A percentile compares a stretch with the other conserved stretches of the same genome.
Conservation (phyloP, 37 sponge, comb jelly and placozoan genomes). For the Lycopodina hypogea region DNA sequence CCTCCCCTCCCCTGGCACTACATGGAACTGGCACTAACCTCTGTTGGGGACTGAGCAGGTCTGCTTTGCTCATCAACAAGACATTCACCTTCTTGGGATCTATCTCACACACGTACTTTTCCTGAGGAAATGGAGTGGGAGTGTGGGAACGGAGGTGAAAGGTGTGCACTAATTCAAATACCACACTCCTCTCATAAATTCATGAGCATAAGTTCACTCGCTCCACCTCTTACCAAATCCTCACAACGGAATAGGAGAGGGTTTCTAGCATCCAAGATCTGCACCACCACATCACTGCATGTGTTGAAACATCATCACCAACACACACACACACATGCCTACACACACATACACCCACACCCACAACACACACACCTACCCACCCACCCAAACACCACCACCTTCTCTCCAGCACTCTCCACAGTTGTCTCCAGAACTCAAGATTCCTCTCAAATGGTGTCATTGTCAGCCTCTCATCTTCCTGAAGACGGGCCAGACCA, state of each 20-base stretch:
- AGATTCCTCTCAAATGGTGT: slow-evolving; percentile 75
- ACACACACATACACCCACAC: neutral
- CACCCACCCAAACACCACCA: too few species aligned
- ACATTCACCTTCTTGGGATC: slow-evolving; percentile 65
- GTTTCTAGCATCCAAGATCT: slow-evolving; percentile 92
- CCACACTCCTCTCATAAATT: neutral
- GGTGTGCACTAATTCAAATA: too few species aligned
- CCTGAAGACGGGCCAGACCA: slow-evolving; percentile 51
- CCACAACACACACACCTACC: neutral
- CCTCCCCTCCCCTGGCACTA: too few species aligned
- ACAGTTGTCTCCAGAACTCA: slow-evolving; percentile 78
- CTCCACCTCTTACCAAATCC: slow-evolving; percentile 73
- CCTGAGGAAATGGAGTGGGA: slow-evolving; percentile 20
- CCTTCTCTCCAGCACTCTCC: slow-evolving; percentile 77
- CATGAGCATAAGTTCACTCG: neutral
- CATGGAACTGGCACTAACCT: too few species aligned
- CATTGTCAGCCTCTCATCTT: slow-evolving; percentile 63
- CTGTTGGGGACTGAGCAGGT: slow-evolving; percentile 70
- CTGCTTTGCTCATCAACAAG: slow-evolving; percentile 84
- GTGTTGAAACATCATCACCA: neutral
- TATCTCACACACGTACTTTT: slow-evolving; percentile 82
- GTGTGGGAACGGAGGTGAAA: too few species aligned
- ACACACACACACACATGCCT: neutral
- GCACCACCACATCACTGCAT: slow-evolving; percentile 84
- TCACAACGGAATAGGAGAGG: slow-evolving; percentile 84